Evolutionary conservation across 2,113 vertebrate species (phyloP).

Genomic region (Dipodomys merriami): DNA sequence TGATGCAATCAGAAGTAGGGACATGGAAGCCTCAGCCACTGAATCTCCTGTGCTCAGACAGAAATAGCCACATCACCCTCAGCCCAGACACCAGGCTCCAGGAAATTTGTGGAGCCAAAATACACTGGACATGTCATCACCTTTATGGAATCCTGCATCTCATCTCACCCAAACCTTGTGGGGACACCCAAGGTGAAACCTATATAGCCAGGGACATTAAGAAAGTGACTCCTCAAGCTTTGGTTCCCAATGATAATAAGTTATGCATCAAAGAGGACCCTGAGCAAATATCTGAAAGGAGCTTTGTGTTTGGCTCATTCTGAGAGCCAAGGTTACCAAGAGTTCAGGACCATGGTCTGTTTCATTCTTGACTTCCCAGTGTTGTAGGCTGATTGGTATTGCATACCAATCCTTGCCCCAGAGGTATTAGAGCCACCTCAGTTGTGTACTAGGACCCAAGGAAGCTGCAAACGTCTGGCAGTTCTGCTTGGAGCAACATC

Average conservation of each 20-base stretch:
- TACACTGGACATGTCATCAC: conserved; percentile 68
- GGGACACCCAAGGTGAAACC: conserved; percentile 72
- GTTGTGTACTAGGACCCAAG: background rate
- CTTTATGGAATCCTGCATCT: conserved; percentile 63
- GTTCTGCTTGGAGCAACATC: background rate
- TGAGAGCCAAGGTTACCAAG: background rate
- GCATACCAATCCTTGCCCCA: too few species aligned
- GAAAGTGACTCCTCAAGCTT: conserved; percentile 35
- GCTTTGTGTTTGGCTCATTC: background rate
- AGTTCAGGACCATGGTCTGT: background rate
- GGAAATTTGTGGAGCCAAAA: conserved; percentile 69
- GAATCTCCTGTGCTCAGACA: conserved; percentile 58
- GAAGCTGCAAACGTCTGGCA: background rate
- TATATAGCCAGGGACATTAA: background rate
- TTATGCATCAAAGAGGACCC: background rate
- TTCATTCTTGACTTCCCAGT: background rate
- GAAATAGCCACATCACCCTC: conserved; percentile 74
- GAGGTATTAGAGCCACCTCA: background rate
- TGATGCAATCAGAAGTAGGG: conserved; percentile 76
- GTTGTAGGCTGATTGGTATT: background rate
- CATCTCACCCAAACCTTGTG: conserved; percentile 45
- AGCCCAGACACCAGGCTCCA: conserved; percentile 52
- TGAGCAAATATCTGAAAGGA: background rate
- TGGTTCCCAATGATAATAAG: background rate
- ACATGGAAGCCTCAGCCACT: conserved; percentile 72